Evolutionary conservation across 2,113 vertebrate genomes (phyloP).

Genomic region (Calyptommatus sinebrachiatus): DNA sequence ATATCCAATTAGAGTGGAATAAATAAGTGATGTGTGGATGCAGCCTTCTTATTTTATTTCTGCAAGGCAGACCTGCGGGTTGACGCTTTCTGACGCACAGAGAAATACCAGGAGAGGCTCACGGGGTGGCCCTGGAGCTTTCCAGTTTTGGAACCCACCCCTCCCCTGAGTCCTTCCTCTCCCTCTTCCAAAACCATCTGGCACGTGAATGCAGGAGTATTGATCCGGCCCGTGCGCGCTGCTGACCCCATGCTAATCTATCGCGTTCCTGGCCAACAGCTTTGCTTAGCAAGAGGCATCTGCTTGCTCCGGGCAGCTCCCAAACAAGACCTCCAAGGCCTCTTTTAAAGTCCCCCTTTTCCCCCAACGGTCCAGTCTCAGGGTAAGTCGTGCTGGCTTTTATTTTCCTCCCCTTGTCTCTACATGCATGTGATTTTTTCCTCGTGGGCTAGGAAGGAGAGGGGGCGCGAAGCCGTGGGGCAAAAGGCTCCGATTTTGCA

Average conservation of each 20-base stretch:
- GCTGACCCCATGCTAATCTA: constrained; percentile 84
- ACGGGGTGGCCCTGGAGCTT: constrained; percentile 56
- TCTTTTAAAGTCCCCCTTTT: constrained; percentile 52
- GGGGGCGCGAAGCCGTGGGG: background rate
- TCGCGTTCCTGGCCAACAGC: constrained; percentile 78
- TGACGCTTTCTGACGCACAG: background rate
- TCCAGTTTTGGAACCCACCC: constrained; percentile 3
- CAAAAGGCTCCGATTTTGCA: background rate
- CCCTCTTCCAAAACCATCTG: constrained; percentile 79
- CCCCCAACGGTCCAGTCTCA: constrained; percentile 55
- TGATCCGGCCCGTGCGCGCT: constrained; percentile 80
- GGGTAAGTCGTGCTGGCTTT: constrained; percentile 72
- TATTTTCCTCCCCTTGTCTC: constrained; percentile 44
- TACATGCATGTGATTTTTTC: too few species aligned
- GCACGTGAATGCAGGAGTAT: constrained; percentile 76
- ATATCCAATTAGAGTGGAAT: background rate
- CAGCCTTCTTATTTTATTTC: background rate
- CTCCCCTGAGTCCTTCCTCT: constrained; percentile 41
- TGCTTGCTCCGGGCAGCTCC: constrained; percentile 63
- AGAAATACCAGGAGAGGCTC: background rate
- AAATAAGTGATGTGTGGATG: too few species aligned
- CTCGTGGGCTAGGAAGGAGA: too few species aligned
- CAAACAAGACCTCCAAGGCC: constrained; percentile 59
- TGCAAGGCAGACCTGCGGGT: background rate
- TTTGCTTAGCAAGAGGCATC: constrained; percentile 68